Base-by-base conservation (phyloP, 2,888 invertebrate species). In the Drosophila fulvimacula region DNA sequence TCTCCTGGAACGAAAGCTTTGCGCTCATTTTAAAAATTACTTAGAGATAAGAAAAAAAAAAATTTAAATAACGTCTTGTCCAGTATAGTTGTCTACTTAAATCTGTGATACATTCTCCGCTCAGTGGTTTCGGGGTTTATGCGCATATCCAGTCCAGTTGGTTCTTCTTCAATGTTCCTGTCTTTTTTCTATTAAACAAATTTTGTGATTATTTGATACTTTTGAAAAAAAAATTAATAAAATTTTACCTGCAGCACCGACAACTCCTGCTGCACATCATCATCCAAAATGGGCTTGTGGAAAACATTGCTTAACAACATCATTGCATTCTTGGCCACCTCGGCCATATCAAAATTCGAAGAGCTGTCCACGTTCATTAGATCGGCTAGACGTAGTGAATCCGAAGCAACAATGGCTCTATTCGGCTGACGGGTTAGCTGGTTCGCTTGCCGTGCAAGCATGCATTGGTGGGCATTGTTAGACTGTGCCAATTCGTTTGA, bases 201-300 rank as follows among this genome's bases (percentile, higher is more conserved):
- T 30, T 10, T 30, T 2, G 1, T 30, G 27, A 30, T 30, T 30
- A 30, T 30, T 30, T 30, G 7, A 7, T 7, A 30, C 7, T 10
- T n/a, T n/a, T n/a, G n/a, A 24, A 38, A 24, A 1, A 27, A 2
- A n/a, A 5, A 42, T 1, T n/a, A n/a, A n/a, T n/a, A n/a, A n/a
- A n/a, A 4, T 59, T 59, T 73, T 64, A 91, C 91, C 79, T 91
- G 91, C 5, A 91, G 51, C 3, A 73, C 52, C 2, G 85, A 84
- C 46, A 91, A 77, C 49, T 90, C 81, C 48, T 86, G 89, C 62
- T 91, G 90, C 9, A 91, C 67, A 24, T 87, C 78, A 65, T 81
- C 79, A 63, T 90, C 84, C 32, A 88, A 86, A 0, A 81, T 75
- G 0, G 87, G 88, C 41, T 86, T 85, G 30, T 89, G 88, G 0